These are phyloP conservation scores for Brenthis ino DNA, from an alignment of 2,888 invertebrate genomes.

Conservation along the genomic window DNA sequence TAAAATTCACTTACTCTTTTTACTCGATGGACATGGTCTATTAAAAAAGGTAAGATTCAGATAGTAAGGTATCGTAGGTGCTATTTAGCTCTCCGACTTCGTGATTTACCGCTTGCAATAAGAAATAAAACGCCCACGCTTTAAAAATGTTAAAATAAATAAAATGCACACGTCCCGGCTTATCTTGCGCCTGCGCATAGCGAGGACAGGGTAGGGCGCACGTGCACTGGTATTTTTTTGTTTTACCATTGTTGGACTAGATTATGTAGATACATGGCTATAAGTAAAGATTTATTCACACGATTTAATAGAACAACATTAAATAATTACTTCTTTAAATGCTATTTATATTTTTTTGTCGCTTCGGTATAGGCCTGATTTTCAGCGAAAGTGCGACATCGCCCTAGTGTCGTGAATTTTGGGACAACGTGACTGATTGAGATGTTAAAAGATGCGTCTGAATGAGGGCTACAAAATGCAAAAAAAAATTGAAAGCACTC, in stretches of 20 bases:
- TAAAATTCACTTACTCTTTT: constrained; percentile 41
- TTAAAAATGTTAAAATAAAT: constrained; percentile 82
- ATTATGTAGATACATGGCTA: constrained; percentile 35
- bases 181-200: constrained; percentile 68
- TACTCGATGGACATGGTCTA: constrained; percentile 41
- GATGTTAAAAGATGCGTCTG: no score
- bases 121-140: constrained; percentile 63
- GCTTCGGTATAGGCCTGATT: no score
- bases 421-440: no score
- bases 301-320: not conserved
- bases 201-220: constrained; percentile 64
- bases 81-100: constrained; percentile 78
- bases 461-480: no score
- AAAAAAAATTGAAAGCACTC: no score
- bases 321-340: not conserved
- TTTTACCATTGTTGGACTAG: constrained; percentile 33
- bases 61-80: constrained; percentile 58
- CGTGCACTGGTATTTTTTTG: constrained; percentile 50
- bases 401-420: no score
- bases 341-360: not conserved
- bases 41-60: constrained; percentile 40
- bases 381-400: no score
- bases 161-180: constrained; percentile 79
- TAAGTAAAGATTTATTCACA: constrained; percentile 19
- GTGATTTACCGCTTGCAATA: constrained; percentile 77